phyloP scores from a whole-genome alignment of 2,797 vertebrate genomes.

The Liasis olivaceus region DNA sequence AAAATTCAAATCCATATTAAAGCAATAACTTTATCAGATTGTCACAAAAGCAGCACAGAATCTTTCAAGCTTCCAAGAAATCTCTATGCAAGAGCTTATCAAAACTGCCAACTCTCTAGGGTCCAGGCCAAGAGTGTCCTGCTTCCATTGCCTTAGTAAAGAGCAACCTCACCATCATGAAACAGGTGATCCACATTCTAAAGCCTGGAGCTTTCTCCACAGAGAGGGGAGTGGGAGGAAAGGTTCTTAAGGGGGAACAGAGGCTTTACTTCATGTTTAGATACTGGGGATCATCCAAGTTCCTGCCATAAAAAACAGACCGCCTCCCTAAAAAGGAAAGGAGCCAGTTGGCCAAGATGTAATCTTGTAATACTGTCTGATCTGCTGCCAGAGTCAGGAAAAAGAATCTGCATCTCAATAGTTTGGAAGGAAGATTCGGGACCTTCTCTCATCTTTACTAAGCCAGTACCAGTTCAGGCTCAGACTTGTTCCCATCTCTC shows the following conservation, averaged over 20 bases:
- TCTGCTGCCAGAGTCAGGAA: slow-evolving; percentile 14
- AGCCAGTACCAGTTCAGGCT: not conserved
- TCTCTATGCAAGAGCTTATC: not conserved
- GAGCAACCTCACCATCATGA: not conserved
- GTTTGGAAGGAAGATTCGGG: not conserved
- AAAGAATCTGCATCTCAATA: not conserved
- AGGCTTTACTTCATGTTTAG: not conserved
- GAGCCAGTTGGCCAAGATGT: not conserved
- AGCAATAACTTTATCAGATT: not conserved
- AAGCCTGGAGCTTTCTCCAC: not conserved
- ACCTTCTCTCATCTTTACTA: not conserved
- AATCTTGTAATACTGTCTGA: slow-evolving; percentile 7
- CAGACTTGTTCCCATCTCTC: not conserved
- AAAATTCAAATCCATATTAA: not conserved
- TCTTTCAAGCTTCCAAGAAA: not conserved
- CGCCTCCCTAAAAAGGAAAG: slow-evolving; percentile 46
- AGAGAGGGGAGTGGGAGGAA: not conserved
- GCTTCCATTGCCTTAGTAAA: not conserved
- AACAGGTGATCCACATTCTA: not conserved
- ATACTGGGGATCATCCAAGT: not conserved
- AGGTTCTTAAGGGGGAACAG: not conserved
- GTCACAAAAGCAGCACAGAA: not conserved
- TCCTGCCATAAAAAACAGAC: slow-evolving; percentile 14
- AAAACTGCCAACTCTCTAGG: not conserved
- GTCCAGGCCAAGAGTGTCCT: not conserved